These are phyloP conservation scores for Oasisia sp. DNA, from an alignment of 2,888 invertebrate species.

Conservation along the genomic window DNA sequence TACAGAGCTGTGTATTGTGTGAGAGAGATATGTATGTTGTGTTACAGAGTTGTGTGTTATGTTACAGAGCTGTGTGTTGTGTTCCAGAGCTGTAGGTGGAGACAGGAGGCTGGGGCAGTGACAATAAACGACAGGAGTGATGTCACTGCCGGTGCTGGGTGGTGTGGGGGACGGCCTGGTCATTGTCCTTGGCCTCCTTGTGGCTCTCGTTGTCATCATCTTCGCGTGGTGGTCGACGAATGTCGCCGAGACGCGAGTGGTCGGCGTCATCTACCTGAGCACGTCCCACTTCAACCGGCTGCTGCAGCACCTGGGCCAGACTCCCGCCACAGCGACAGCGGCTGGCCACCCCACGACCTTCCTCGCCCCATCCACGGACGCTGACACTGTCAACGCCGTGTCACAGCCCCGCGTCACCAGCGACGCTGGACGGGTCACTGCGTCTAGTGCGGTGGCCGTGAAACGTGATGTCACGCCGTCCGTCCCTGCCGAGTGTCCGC, in stretches of 20 bases:
- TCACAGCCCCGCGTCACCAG: not conserved
- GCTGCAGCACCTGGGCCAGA: conserved; percentile 24
- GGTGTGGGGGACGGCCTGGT: conserved; percentile 87
- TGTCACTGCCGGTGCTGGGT: conserved; percentile 74
- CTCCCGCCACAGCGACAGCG: not conserved
- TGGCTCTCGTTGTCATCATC: conserved; percentile 70
- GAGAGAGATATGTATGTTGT: too few relatives aligned
- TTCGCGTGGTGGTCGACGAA: conserved; percentile 84
- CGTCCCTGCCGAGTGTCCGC: not conserved
- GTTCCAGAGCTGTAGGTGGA: not conserved
- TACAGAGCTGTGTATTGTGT: too few relatives aligned
- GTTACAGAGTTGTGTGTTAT: too few relatives aligned
- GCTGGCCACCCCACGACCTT: not conserved
- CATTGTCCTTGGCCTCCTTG: conserved; percentile 75
- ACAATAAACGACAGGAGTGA: not conserved
- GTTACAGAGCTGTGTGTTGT: not conserved
- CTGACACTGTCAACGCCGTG: conserved; percentile 18
- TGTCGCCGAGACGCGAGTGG: conserved; percentile 73
- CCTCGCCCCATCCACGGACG: not conserved
- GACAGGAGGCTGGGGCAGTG: not conserved
- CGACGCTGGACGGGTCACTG: not conserved
- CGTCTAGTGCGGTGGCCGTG: not conserved
- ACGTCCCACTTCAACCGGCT: conserved; percentile 33
- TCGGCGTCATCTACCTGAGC: conserved; percentile 55
- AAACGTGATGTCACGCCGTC: not conserved